Evolutionary conservation across 1,140 invertebrate species (phyloP).

Genomic region (Tetramorium alpestre): DNA sequence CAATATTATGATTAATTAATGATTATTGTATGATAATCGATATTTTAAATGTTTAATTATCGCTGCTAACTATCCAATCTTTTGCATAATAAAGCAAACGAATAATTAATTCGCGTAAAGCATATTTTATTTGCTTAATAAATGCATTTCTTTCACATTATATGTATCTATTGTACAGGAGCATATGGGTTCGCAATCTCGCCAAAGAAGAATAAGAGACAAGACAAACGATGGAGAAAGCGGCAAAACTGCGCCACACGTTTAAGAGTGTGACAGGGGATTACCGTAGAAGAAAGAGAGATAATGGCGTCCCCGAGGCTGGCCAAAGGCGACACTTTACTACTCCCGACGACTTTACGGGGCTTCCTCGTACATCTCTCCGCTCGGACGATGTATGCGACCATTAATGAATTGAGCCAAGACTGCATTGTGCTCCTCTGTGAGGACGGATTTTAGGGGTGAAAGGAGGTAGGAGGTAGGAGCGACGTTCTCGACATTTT

Average conservation of each 20-base stretch:
- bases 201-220: conserved; percentile 7
- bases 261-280: conserved; percentile 50
- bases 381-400: conserved; percentile 38
- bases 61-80: not conserved
- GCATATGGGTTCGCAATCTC: conserved; percentile 14
- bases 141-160: not conserved
- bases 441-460: conserved; percentile 4
- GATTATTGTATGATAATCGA: conserved; percentile 2
- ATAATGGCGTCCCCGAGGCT: conserved; percentile 60
- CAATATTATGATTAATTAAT: conserved; percentile 6
- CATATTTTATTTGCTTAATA: not conserved
- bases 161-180: not conserved
- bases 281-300: conserved; percentile 40
- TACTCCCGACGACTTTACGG: conserved; percentile 50
- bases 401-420: conserved; percentile 67
- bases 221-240: conserved; percentile 33
- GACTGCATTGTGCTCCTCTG: conserved; percentile 28
- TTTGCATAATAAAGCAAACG: not conserved
- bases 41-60: not conserved
- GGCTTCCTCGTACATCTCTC: conserved; percentile 37
- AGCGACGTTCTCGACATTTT: conserved; percentile 37
- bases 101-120: not conserved
- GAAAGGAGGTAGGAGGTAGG: not conserved
- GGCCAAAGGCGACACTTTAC: conserved; percentile 59
- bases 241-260: conserved; percentile 38